These are phyloP conservation scores for Ptilonorhynchus violaceus DNA, from an alignment of 2,113 vertebrate species.

Conservation along the genomic window DNA sequence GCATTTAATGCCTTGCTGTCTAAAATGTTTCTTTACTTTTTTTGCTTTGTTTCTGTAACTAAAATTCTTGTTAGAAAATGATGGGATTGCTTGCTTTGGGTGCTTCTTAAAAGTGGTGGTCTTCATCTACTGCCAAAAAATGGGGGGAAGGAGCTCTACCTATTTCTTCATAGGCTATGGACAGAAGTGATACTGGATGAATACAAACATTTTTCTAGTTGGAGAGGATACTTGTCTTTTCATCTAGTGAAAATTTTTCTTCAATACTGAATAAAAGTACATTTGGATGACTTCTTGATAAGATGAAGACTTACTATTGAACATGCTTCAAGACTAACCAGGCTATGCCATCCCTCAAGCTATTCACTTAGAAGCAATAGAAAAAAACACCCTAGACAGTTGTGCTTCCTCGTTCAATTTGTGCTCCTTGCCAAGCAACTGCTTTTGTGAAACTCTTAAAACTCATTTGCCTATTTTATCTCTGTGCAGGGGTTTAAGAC, in stretches of 20 bases:
- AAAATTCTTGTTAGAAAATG: neutral
- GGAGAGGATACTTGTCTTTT: neutral
- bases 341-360: neutral
- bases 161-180: neutral
- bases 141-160: neutral
- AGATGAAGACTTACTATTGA: neutral
- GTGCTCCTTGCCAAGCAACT: neutral
- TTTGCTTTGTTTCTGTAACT: neutral
- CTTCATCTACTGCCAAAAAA: neutral
- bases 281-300: neutral
- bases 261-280: neutral
- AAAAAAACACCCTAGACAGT: neutral
- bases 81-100: neutral
- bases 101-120: neutral
- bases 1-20: neutral
- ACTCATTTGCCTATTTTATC: neutral
- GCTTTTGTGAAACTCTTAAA: neutral
- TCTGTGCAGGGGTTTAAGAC: neutral
- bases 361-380: neutral
- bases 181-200: neutral
- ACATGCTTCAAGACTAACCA: neutral
- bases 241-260: neutral
- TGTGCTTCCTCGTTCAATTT: neutral
- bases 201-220: neutral
- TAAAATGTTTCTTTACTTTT: neutral